Conservation (phyloP, 1,140 invertebrate species). For the Trinorchestia longiramus region DNA sequence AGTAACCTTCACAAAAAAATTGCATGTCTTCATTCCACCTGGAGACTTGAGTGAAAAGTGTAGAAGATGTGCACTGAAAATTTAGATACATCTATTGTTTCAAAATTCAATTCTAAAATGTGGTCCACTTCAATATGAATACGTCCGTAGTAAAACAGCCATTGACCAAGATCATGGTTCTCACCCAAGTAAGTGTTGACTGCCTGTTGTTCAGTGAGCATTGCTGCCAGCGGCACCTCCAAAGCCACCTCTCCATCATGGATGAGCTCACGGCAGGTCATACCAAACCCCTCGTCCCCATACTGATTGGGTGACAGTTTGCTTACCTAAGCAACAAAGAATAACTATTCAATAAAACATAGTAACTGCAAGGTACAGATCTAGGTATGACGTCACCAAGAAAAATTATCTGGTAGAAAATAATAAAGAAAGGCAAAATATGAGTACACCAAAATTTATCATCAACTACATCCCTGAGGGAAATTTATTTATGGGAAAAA, state of each 20-base stretch:
- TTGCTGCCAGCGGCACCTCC: neutral
- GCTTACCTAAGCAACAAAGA: neutral
- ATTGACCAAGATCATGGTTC: neutral
- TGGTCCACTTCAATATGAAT: too few relatives aligned
- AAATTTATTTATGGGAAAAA: neutral
- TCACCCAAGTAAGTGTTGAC: constrained; percentile 21
- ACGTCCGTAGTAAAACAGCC: too few relatives aligned
- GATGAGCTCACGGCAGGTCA: neutral
- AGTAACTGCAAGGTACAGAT: neutral
- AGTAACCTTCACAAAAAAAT: too few relatives aligned
- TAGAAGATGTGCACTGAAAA: too few relatives aligned
- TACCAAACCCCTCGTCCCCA: neutral
- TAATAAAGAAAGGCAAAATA: neutral
- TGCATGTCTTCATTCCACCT: too few relatives aligned
- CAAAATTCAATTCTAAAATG: too few relatives aligned
- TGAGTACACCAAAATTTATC: neutral
- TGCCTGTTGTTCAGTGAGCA: neutral
- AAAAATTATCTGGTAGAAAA: neutral
- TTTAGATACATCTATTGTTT: too few relatives aligned
- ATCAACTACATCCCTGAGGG: neutral
- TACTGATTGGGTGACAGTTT: neutral
- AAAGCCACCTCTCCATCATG: neutral
- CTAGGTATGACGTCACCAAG: neutral
- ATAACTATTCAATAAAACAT: neutral
- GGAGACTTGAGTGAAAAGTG: too few relatives aligned